Evolutionary conservation across 2,113 vertebrate genomes (phyloP).

Genomic region (Colossoma macropomum): DNA sequence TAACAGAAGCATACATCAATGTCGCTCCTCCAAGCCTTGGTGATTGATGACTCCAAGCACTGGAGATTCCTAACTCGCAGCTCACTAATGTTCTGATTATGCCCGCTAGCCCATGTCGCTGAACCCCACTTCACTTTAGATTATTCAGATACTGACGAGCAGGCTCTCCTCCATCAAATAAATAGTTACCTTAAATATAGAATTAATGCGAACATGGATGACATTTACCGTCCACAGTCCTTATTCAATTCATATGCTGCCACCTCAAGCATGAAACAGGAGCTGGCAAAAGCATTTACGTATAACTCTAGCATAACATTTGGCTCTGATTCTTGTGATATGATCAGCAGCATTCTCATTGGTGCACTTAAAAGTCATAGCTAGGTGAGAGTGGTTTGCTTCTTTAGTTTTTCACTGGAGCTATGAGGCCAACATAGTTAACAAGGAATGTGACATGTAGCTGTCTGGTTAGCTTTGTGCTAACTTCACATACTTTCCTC

Average conservation of each 20-base stretch:
- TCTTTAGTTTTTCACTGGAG: no score
- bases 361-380: no score
- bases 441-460: no score
- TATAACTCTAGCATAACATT: not conserved
- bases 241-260: conserved; percentile 13
- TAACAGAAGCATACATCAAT: conserved; percentile 63
- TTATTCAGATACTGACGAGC: conserved; percentile 54
- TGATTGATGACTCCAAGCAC: conserved; percentile 56
- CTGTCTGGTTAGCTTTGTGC: no score
- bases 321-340: not conserved
- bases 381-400: no score
- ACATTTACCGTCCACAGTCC: not conserved
- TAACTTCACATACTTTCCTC: no score
- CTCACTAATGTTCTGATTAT: conserved; percentile 54
- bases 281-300: conserved; percentile 7
- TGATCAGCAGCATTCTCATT: no score
- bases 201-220: conserved; percentile 11
- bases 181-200: conserved; percentile 22
- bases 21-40: conserved; percentile 43
- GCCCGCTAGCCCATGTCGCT: conserved; percentile 28
- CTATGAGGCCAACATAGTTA: no score
- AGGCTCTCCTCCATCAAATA: conserved; percentile 13
- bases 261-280: conserved; percentile 22
- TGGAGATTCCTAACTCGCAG: conserved; percentile 52
- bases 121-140: conserved; percentile 46